phyloP scores from a whole-genome alignment of 1,140 invertebrate genomes.

The Theocolax elegans region DNA sequence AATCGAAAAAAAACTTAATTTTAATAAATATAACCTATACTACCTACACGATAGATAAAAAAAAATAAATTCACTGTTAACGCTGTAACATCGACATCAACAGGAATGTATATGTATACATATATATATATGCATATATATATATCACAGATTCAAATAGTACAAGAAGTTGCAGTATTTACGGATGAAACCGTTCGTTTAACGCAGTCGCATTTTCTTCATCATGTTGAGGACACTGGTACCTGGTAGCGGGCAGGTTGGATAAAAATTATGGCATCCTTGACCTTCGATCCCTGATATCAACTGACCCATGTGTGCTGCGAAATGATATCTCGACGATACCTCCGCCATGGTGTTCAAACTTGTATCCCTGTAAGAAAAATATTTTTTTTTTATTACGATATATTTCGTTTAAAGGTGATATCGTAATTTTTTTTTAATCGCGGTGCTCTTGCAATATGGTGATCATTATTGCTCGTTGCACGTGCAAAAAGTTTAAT shows the following conservation, averaged over 20 bases:
- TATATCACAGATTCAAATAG: too few species aligned
- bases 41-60: too few species aligned
- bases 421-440: slow-evolving; percentile 18
- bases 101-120: too few species aligned
- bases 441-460: slow-evolving; percentile 52
- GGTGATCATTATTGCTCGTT: slow-evolving; percentile 43
- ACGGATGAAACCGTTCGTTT: not conserved
- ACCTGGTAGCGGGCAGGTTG: slow-evolving; percentile 75
- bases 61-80: too few species aligned
- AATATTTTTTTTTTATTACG: too few species aligned
- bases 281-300: slow-evolving; percentile 77
- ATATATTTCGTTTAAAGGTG: too few species aligned
- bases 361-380: slow-evolving; percentile 70
- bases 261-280: slow-evolving; percentile 79
- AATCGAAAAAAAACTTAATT: too few species aligned
- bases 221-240: slow-evolving; percentile 75
- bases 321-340: slow-evolving; percentile 82
- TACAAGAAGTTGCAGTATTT: too few species aligned
- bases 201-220: slow-evolving; percentile 70
- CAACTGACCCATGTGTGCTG: slow-evolving; percentile 84
- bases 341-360: slow-evolving; percentile 72
- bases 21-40: too few species aligned
- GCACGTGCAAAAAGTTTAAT: slow-evolving; percentile 39
- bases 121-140: too few species aligned
- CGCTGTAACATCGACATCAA: too few species aligned